Evolutionary conservation across 2,113 vertebrate species (phyloP), one percentile per base, ranked within the genome.

Genomic region (Thunnus thynnus): DNA sequence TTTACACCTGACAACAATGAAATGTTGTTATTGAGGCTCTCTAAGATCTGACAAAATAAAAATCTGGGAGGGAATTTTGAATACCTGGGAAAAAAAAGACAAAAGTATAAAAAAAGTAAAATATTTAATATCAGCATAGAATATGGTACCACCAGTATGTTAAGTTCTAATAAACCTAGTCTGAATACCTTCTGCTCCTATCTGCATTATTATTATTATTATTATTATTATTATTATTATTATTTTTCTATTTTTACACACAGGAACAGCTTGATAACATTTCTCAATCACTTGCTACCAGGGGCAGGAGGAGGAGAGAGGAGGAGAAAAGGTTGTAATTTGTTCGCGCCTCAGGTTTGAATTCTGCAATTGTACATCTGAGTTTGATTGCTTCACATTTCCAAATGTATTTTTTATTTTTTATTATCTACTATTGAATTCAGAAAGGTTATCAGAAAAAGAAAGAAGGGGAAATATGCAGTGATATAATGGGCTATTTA

Each of bases 331-430:
- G 9, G 4, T 76, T 54, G 44, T 81, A 50, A 65, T 81, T 75
- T 68, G 51, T 71, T 58, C 25, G 32, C n/a, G 41, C 56, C 51
- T 75, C 52, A 16, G 44, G 65, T 60, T 46, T 64, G 17, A 52
- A 62, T 67, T 65, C 58, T 32, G 58, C 51, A 63, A 10, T 72
- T 60, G 48, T 63, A 18, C 7, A 4, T 72, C 14, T 51, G 2
- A 50, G 54, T 73, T 22, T 63, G 57, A 57, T 57, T 69, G 56
- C 65, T 66, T 36, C 51, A 64, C n/a, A 36, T 64, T 80, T 80
- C 32, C 48, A 70, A 54, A 32, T 62, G 46, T 67, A 54, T 68
- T 76, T 63, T 18, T 60, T 22, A 22, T 22, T 30, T 30, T 30
- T 30, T 46, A 69, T 75, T 20, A 63, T 20, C 44, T 46, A n/a